A percentile compares a stretch with the other conserved stretches of the same genome.
Evolutionary conservation across 2,113 vertebrate genomes (phyloP).

Genomic region (Athene noctua): DNA sequence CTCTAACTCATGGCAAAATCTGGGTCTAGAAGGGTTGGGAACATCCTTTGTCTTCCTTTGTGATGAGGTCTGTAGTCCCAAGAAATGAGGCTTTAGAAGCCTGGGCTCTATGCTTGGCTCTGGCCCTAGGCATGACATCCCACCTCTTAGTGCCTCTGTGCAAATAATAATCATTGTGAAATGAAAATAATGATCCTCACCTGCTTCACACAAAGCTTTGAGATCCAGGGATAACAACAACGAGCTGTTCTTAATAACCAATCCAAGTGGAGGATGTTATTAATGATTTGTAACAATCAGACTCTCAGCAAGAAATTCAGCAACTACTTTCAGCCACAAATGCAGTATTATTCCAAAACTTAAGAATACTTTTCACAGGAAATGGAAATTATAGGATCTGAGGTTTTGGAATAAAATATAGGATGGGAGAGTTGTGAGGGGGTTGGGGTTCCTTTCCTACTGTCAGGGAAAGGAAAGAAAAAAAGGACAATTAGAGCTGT

Average conservation of each 20-base stretch:
- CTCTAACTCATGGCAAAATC: neutral
- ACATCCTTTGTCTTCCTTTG: neutral
- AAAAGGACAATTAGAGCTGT: slow-evolving; percentile 19
- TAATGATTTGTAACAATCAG: neutral
- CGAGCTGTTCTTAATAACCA: neutral
- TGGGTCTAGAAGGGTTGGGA: neutral
- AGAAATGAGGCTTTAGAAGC: neutral
- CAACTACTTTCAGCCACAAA: neutral
- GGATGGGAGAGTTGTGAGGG: neutral
- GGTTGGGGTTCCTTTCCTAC: neutral
- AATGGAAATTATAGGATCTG: neutral
- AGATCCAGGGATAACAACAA: neutral
- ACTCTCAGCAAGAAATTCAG: neutral
- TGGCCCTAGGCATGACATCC: neutral
- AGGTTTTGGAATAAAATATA: neutral
- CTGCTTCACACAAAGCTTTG: neutral
- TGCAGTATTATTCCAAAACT: neutral
- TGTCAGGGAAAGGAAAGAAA: neutral
- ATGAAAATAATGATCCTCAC: neutral
- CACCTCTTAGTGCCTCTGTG: neutral
- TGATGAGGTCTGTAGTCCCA: neutral
- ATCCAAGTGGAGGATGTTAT: neutral
- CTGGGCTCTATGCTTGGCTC: neutral
- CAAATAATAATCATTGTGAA: neutral
- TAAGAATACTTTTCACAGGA: neutral